A percentile compares a stretch with the other conserved stretches of the same genome.
Evolutionary conservation across 2,888 invertebrate genomes (phyloP).

Genomic region (Cremastinae sp.): DNA sequence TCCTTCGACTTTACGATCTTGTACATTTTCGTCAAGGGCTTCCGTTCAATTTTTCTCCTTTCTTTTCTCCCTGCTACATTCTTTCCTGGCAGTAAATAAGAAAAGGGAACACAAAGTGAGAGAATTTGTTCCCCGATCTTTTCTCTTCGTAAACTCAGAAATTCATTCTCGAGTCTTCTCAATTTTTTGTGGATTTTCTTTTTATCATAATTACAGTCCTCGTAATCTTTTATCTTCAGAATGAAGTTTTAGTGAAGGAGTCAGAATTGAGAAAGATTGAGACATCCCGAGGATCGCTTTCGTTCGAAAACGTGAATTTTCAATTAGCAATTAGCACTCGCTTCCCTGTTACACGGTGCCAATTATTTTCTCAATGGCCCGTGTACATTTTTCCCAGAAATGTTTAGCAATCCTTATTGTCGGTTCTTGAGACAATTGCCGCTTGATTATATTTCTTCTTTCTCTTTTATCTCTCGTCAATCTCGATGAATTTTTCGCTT

Average conservation of each 20-base stretch:
- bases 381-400: slow-evolving; percentile 53
- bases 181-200: slow-evolving; percentile 2
- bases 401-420: slow-evolving; percentile 51
- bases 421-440: slow-evolving; percentile 47
- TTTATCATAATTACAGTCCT: neutral
- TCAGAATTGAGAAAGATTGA: neutral
- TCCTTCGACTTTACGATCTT: slow-evolving; percentile 39
- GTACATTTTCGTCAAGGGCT: slow-evolving; percentile 37
- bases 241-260: neutral
- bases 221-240: neutral
- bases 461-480: slow-evolving; percentile 16
- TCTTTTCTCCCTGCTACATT: neutral
- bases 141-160: slow-evolving; percentile 4
- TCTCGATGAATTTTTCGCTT: slow-evolving; percentile 41
- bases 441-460: slow-evolving; percentile 1
- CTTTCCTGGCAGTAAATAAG: neutral
- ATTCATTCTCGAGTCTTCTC: too few relatives aligned
- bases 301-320: slow-evolving; percentile 49
- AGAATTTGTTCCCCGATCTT: slow-evolving; percentile 34
- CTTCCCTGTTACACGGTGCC: slow-evolving; percentile 25
- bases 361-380: slow-evolving; percentile 54
- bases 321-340: slow-evolving; percentile 53
- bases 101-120: neutral
- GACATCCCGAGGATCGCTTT: slow-evolving; percentile 32
- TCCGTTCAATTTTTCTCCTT: neutral